These are phyloP conservation scores for Muschampia plurimacula DNA, from an alignment of 2,888 invertebrate species.

Conservation along the genomic window DNA sequence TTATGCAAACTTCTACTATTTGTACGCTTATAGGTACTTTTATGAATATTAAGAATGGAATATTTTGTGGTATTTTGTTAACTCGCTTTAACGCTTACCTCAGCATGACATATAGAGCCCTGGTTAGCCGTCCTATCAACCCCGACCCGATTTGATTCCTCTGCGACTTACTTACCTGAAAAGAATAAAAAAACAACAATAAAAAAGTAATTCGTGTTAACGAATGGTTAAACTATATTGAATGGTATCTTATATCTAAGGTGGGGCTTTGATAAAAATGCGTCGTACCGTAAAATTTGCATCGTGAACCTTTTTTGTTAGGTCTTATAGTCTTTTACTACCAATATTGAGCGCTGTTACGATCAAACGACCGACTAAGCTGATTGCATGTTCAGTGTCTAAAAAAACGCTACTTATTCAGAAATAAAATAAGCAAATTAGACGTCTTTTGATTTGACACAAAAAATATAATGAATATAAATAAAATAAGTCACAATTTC, in stretches of 20 bases:
- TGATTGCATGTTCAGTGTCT: neutral
- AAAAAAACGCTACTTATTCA: neutral
- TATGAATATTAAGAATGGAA: constrained; percentile 31
- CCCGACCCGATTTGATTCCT: constrained; percentile 5
- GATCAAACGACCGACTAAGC: neutral
- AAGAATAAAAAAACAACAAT: constrained; percentile 54
- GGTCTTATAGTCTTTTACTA: neutral
- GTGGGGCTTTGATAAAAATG: constrained; percentile 18
- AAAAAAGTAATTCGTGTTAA: constrained; percentile 53
- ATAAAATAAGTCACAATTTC: too few species aligned
- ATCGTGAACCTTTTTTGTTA: constrained; percentile 1
- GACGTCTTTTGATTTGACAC: too few species aligned
- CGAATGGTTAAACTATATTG: constrained; percentile 36
- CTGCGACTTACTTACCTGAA: constrained; percentile 54
- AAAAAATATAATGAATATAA: too few species aligned
- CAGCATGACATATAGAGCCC: neutral
- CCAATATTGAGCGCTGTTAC: constrained; percentile 10
- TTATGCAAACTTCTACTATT: constrained; percentile 28
- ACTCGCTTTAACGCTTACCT: constrained; percentile 17
- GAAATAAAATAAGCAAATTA: too few species aligned
- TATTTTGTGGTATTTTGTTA: constrained; percentile 2
- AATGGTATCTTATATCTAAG: constrained; percentile 5
- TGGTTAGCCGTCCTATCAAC: neutral
- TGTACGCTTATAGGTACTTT: constrained; percentile 30
- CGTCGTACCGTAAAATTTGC: constrained; percentile 13